phyloP scores from a whole-genome alignment of 2,888 invertebrate genomes.

The Chaitophorus viminalis region DNA sequence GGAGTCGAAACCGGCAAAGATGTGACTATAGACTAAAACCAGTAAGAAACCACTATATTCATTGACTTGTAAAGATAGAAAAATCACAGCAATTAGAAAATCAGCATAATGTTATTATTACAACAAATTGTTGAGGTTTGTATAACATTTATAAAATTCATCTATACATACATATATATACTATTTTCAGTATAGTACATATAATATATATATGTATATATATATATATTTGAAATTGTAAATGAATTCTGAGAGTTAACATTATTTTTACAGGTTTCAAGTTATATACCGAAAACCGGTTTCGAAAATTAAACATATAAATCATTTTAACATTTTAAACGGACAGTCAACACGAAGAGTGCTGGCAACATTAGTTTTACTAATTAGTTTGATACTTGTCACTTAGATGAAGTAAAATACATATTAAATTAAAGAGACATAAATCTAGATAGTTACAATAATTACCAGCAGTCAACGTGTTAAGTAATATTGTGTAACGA shows the following conservation, averaged over 20 bases:
- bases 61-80: slow-evolving; percentile 57
- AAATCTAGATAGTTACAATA: slow-evolving; percentile 10
- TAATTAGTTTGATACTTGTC: slow-evolving; percentile 22
- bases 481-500: slow-evolving; percentile 44
- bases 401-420: slow-evolving; percentile 13
- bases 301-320: slow-evolving; percentile 40
- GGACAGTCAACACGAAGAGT: slow-evolving; percentile 42
- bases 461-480: slow-evolving; percentile 47
- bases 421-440: slow-evolving; percentile 15
- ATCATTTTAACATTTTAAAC: slow-evolving; percentile 38
- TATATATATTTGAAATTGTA: slow-evolving; percentile 23
- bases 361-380: slow-evolving; percentile 35
- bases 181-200: slow-evolving; percentile 2
- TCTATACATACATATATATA: slow-evolving; percentile 20
- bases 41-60: slow-evolving; percentile 60
- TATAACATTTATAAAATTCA: slow-evolving; percentile 42
- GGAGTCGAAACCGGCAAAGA: slow-evolving; percentile 36
- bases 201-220: not conserved
- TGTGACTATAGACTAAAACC: slow-evolving; percentile 51
- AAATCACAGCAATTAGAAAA: slow-evolving; percentile 59
- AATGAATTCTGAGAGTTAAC: slow-evolving; percentile 20
- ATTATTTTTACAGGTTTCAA: slow-evolving; percentile 36
- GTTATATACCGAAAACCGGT: slow-evolving; percentile 32
- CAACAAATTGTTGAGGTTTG: slow-evolving; percentile 43
- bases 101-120: slow-evolving; percentile 55